A percentile compares a stretch with the other conserved stretches of the same genome.
These are phyloP conservation scores for Drosophila lacertosa DNA, from an alignment of 1,140 invertebrate genomes.

Conservation along the genomic window DNA sequence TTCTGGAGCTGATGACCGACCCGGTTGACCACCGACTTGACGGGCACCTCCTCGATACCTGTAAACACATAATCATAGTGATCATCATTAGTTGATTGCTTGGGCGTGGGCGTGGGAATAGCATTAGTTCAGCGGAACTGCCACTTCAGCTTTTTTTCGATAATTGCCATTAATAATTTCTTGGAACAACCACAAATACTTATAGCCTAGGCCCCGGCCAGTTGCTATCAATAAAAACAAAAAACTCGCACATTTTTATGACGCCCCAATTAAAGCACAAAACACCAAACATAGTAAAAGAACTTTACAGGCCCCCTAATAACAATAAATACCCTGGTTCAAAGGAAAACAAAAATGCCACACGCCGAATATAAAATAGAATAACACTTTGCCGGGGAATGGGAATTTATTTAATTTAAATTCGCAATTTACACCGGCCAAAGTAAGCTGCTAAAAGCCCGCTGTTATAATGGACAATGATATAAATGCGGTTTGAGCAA, in stretches of 20 bases:
- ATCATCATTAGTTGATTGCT: conserved; percentile 15
- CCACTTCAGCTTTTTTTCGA: conserved; percentile 40
- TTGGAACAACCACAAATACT: conserved; percentile 20
- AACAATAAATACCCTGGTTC: conserved; percentile 29
- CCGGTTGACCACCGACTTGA: conserved; percentile 88
- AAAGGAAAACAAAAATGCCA: conserved; percentile 16
- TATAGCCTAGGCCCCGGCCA: conserved; percentile 15
- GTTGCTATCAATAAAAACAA: conserved; percentile 42
- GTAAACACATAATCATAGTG: conserved; percentile 60
- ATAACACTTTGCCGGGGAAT: conserved; percentile 9
- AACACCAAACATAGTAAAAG: not conserved
- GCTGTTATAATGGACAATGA: conserved; percentile 18
- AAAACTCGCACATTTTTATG: conserved; percentile 27
- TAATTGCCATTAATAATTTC: conserved; percentile 52
- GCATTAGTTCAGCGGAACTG: conserved; percentile 39
- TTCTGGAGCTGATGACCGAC: conserved; percentile 88
- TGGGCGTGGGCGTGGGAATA: conserved; percentile 52
- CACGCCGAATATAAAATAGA: conserved; percentile 13
- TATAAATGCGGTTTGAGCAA: conserved; percentile 17
- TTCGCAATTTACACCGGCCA: conserved; percentile 5
- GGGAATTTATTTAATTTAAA: conserved; percentile 18
- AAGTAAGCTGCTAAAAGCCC: not conserved
- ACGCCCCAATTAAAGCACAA: conserved; percentile 12
- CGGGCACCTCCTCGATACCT: conserved; percentile 88
- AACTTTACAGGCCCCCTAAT: conserved; percentile 19